Base-by-base conservation (phyloP, 2,113 vertebrate genomes). In the Fregata magnificens region DNA sequence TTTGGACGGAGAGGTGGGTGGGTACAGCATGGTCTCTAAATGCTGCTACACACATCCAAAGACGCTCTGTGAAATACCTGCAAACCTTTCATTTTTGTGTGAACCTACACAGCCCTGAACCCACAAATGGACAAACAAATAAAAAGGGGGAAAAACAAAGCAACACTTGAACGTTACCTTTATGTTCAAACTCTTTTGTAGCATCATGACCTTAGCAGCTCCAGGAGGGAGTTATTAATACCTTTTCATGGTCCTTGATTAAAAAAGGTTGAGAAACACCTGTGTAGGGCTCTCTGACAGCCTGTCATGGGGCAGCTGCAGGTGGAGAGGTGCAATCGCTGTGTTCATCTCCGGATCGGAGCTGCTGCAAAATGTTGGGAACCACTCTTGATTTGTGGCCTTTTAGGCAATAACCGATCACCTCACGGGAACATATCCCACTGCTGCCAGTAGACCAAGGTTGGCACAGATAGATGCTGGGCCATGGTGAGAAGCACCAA, bases 281-380 rank as follows among this genome's bases (percentile, higher is more conserved):
- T 3, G 2, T 32, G 32, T 13, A 59, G 45, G 21, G 15, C 16
- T 38, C 58, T 40, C 40, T 36, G 45, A 16, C 34, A 82, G 69
- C 45, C 53, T 61, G 42, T 22, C 17, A 8, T 6, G n/a, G 21
- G 28, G 40, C 21, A 61, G 15, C 42, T 40, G 28, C 9, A 15
- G 45, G 13, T 74, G 72, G 59, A 74, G 34, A 38, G 47, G 34
- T 56, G 34, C 24, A 50, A 5, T 38, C 1, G 1, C 29, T 53
- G n/a, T 5, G 7, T 19, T 77, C 45, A 8, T n/a, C 29, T 47
- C 50, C 2, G 0, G 9, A 38, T 53, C 1, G 0, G 10, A 78
- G 47, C 31, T 82, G 26, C 31, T 42, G n/a, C 34, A 63, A 63
- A 45, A 62, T 19, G 5, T 16, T 69, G 55, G 26, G 36, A 72